These are phyloP conservation scores for Maniola jurtina DNA, from an alignment of 1,140 invertebrate genomes.

Conservation along the genomic window DNA sequence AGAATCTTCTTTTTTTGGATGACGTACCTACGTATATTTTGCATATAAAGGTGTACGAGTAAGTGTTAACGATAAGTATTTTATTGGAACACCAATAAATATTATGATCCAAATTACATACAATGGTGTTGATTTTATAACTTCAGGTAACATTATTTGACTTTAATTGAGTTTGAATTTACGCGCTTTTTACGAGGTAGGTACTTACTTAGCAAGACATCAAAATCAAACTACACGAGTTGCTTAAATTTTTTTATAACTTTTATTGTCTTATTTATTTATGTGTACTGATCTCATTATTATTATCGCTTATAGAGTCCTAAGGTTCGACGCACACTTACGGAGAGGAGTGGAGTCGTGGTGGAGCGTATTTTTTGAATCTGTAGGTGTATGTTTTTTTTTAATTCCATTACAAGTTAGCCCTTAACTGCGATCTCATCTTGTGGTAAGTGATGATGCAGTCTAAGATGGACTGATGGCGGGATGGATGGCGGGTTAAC, in stretches of 20 bases:
- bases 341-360: too few species aligned
- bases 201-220: constrained; percentile 1
- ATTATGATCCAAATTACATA: neutral
- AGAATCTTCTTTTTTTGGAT: too few species aligned
- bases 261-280: constrained; percentile 1
- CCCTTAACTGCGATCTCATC: too few species aligned
- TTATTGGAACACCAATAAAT: constrained; percentile 3
- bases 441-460: too few species aligned
- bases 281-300: neutral
- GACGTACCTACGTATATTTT: too few species aligned
- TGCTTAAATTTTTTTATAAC: neutral
- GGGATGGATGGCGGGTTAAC: too few species aligned
- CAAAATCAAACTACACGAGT: neutral
- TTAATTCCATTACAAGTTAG: too few species aligned
- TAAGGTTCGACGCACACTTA: too few species aligned
- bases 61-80: neutral
- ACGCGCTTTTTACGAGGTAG: constrained; percentile 1
- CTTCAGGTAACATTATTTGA: constrained; percentile 5
- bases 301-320: too few species aligned
- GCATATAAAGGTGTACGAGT: neutral
- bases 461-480: too few species aligned
- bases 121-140: constrained; percentile 9
- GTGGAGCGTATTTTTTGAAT: too few species aligned
- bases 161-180: constrained; percentile 4
- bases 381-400: too few species aligned